phyloP scores from a whole-genome alignment of 2,888 invertebrate species.

The Escarpia spicata region DNA sequence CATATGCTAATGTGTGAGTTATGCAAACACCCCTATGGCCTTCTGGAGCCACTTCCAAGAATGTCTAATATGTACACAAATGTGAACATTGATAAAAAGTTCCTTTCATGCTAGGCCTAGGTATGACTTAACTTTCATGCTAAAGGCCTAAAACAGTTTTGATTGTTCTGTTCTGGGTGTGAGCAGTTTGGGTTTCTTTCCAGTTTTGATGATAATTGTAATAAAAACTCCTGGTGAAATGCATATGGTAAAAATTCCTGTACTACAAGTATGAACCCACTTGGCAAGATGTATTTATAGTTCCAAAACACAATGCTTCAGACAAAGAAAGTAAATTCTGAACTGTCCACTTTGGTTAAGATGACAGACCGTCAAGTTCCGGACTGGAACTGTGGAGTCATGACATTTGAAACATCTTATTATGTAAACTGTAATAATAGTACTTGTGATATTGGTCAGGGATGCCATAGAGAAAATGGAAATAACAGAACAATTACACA shows the following conservation, averaged over 20 bases:
- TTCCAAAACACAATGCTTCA: neutral
- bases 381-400: neutral
- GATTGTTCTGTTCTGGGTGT: neutral
- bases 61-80: too few species aligned
- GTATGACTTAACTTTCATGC: too few species aligned
- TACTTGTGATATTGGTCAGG: neutral
- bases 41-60: too few species aligned
- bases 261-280: neutral
- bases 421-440: neutral
- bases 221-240: neutral
- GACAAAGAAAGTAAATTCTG: neutral
- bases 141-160: neutral
- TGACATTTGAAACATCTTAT: conserved; percentile 9
- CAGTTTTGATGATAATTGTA: neutral
- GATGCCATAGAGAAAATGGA: neutral
- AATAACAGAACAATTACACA: neutral
- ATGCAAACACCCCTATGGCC: neutral
- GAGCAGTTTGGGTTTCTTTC: neutral
- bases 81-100: too few species aligned
- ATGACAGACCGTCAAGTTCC: too few species aligned
- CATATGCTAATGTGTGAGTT: neutral
- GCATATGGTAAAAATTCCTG: neutral
- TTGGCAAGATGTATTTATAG: neutral
- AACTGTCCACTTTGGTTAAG: too few species aligned
- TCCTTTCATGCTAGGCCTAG: too few species aligned